These are phyloP conservation scores for Sus cebifrons DNA, from an alignment of 2,797 vertebrate genomes.

Conservation along the genomic window DNA sequence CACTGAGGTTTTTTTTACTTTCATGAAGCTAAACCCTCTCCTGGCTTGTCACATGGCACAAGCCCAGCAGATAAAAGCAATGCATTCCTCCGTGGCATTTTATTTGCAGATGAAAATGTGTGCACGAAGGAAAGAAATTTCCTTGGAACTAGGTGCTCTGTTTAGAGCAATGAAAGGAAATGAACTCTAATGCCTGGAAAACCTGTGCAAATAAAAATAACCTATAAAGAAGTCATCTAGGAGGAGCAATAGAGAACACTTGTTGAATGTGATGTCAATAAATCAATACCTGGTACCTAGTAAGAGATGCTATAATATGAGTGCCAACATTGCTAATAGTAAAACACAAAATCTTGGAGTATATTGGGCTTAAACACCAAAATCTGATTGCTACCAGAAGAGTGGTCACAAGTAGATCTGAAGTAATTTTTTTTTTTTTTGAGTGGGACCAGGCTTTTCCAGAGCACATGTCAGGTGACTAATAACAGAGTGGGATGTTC, in stretches of 20 bases:
- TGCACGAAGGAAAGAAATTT: neutral
- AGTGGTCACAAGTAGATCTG: too few relatives aligned
- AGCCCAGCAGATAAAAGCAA: neutral
- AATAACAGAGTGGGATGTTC: too few relatives aligned
- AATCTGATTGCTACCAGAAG: too few relatives aligned
- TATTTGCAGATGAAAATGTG: constrained; percentile 12
- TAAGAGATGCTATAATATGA: neutral
- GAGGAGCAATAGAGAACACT: neutral
- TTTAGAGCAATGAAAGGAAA: neutral
- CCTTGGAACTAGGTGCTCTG: neutral
- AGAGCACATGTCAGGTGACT: too few relatives aligned
- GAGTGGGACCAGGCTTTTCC: too few relatives aligned
- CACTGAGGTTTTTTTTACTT: neutral
- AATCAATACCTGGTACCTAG: neutral
- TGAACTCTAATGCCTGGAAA: neutral
- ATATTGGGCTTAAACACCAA: too few relatives aligned
- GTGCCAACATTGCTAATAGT: neutral
- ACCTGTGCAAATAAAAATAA: neutral
- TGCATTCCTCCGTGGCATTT: neutral
- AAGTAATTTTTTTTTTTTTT: too few relatives aligned
- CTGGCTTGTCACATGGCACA: neutral
- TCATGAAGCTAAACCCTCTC: neutral
- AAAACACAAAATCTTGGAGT: neutral
- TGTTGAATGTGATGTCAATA: neutral
- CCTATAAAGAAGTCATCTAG: neutral